Conservation (phyloP, 1,140 invertebrate species). For the Atta texana region DNA sequence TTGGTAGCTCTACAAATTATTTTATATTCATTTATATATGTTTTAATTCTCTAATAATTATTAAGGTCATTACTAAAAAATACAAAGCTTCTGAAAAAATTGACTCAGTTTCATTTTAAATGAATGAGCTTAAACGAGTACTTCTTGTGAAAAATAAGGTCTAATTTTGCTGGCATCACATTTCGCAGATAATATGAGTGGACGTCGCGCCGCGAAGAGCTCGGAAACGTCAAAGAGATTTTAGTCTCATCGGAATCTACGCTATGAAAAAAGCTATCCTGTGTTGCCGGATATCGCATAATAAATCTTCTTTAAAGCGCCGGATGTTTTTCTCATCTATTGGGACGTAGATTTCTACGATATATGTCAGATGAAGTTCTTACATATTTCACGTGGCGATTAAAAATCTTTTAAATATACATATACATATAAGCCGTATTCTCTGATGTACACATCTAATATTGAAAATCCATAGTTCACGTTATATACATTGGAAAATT, state of each 20-base stretch:
- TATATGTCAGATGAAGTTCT: conserved; percentile 11
- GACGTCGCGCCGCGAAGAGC: not conserved
- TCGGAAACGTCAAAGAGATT: conserved; percentile 58
- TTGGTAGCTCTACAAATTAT: not conserved
- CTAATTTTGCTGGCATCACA: conserved; percentile 7
- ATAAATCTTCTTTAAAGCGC: conserved; percentile 51
- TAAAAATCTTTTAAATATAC: conserved; percentile 16
- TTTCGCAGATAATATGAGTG: conserved; percentile 41
- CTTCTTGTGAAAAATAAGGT: conserved; percentile 38
- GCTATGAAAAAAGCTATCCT: conserved; percentile 15
- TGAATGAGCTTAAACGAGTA: conserved; percentile 36
- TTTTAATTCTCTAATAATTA: not conserved
- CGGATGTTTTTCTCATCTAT: conserved; percentile 19
- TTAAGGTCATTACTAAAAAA: not conserved
- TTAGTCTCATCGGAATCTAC: conserved; percentile 44
- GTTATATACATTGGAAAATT: no score
- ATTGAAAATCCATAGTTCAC: no score
- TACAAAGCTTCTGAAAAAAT: not conserved
- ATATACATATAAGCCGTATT: no score
- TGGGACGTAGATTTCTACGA: conserved; percentile 5
- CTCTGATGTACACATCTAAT: no score
- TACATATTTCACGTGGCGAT: not conserved
- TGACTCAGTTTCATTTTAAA: not conserved
- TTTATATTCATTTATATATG: not conserved
- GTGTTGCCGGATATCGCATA: conserved; percentile 25